Evolutionary conservation across 2,888 invertebrate genomes (phyloP).

Genomic region (Amblyjoppa fuscipennis): DNA sequence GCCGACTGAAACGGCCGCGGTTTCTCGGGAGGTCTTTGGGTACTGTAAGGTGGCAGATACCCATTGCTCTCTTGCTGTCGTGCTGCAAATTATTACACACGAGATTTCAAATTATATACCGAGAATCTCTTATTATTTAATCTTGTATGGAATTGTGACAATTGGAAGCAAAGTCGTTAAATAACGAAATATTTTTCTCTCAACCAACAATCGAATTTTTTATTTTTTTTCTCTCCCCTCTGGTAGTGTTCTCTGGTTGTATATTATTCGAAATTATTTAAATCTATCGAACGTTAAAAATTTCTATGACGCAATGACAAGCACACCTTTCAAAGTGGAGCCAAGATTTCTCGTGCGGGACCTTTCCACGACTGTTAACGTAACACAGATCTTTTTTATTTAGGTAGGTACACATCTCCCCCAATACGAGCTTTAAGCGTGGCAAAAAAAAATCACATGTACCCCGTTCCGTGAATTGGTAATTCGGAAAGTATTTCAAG

Average conservation of each 20-base stretch:
- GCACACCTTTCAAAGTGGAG: slow-evolving; percentile 14
- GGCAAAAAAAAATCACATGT: not conserved
- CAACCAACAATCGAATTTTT: too few relatives aligned
- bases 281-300: not conserved
- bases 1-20: slow-evolving; percentile 90
- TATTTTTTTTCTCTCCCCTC: too few relatives aligned
- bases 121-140: too few relatives aligned
- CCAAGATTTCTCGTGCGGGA: slow-evolving; percentile 9
- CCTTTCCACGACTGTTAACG: not conserved
- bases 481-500: slow-evolving; percentile 1
- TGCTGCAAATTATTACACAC: slow-evolving; percentile 85
- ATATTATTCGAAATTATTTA: not conserved
- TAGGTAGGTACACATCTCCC: not conserved
- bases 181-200: too few relatives aligned
- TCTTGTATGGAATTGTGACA: too few relatives aligned
- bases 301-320: slow-evolving; percentile 41
- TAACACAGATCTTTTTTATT: not conserved
- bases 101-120: not conserved
- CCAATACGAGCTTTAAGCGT: not conserved
- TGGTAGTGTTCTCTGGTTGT: too few relatives aligned
- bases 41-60: slow-evolving; percentile 88
- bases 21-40: slow-evolving; percentile 87
- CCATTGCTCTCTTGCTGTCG: slow-evolving; percentile 86
- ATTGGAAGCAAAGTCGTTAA: too few relatives aligned
- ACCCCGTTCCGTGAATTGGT: not conserved